Percentiles rank a stretch among this genome's conserved stretches.
These are phyloP conservation scores for Neomonachus schauinslandi DNA, from an alignment of 2,113 vertebrate species.

Conservation along the genomic window DNA sequence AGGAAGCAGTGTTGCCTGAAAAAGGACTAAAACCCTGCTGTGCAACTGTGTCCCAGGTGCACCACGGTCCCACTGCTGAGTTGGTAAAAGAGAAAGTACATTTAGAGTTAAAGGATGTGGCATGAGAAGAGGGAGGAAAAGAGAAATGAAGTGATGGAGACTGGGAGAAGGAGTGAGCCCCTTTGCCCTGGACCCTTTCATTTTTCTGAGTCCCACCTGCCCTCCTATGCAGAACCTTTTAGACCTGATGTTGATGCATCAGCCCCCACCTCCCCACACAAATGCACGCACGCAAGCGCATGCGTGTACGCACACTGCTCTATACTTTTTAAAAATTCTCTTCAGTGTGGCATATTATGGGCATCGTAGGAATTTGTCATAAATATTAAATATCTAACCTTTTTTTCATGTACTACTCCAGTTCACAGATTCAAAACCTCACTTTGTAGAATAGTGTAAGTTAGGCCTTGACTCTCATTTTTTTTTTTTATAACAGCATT, in stretches of 20 bases:
- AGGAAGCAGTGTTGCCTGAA: background rate
- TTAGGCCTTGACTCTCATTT: background rate
- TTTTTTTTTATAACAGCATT: background rate
- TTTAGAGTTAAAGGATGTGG: background rate
- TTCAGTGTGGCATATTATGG: background rate
- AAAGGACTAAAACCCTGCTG: background rate
- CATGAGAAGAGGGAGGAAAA: background rate
- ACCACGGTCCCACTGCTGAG: background rate
- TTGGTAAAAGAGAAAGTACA: background rate
- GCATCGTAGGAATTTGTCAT: background rate
- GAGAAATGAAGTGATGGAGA: background rate
- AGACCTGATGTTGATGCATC: no score
- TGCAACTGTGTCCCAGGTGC: background rate
- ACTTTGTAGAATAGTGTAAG: background rate
- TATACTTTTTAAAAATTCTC: background rate
- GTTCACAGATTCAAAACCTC: background rate
- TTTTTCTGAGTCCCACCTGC: background rate
- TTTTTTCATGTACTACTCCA: background rate
- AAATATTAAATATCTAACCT: background rate
- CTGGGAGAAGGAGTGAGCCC: background rate
- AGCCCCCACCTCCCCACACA: no score
- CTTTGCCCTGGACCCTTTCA: background rate
- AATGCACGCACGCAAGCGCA: background rate
- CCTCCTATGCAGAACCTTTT: background rate
- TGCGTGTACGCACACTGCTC: background rate